Evolutionary conservation across 1,140 invertebrate genomes (phyloP).

Genomic region (Drosophila saltans): DNA sequence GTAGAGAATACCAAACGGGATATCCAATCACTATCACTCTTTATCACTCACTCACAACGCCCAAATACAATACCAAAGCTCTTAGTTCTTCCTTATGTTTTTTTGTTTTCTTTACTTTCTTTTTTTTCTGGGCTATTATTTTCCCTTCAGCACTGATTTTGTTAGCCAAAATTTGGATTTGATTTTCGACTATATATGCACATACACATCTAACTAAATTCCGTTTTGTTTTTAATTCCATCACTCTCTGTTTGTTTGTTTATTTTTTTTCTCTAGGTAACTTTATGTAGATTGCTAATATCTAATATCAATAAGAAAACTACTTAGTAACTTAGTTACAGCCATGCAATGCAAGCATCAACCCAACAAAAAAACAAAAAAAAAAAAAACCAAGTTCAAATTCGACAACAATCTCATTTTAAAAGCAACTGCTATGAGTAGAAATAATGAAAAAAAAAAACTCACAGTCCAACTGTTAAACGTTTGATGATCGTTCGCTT

Average conservation of each 20-base stretch:
- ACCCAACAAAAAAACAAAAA: conserved; percentile 51
- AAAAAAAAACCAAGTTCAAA: conserved; percentile 57
- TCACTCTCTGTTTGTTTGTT: conserved; percentile 25
- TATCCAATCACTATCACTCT: conserved; percentile 18
- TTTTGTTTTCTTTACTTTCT: not conserved
- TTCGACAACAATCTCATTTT: conserved; percentile 45
- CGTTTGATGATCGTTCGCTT: conserved; percentile 66
- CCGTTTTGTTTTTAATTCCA: conserved; percentile 61
- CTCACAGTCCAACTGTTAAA: conserved; percentile 65
- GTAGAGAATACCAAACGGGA: conserved; percentile 7
- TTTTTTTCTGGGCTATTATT: conserved; percentile 31
- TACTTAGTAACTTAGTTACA: conserved; percentile 70
- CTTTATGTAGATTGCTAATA: conserved; percentile 82
- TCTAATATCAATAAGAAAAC: conserved; percentile 51
- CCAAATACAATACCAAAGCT: conserved; percentile 23
- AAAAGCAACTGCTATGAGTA: conserved; percentile 51
- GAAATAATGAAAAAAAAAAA: conserved; percentile 28
- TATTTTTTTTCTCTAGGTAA: conserved; percentile 80
- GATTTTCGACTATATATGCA: conserved; percentile 33
- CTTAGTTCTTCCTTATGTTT: conserved; percentile 20
- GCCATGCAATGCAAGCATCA: conserved; percentile 68
- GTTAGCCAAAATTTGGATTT: conserved; percentile 26
- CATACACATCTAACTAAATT: conserved; percentile 63
- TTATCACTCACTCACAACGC: conserved; percentile 27
- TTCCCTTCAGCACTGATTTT: conserved; percentile 51